Conservation (phyloP, 2,888 invertebrate genomes). For the Oscheius sp. region DNA sequence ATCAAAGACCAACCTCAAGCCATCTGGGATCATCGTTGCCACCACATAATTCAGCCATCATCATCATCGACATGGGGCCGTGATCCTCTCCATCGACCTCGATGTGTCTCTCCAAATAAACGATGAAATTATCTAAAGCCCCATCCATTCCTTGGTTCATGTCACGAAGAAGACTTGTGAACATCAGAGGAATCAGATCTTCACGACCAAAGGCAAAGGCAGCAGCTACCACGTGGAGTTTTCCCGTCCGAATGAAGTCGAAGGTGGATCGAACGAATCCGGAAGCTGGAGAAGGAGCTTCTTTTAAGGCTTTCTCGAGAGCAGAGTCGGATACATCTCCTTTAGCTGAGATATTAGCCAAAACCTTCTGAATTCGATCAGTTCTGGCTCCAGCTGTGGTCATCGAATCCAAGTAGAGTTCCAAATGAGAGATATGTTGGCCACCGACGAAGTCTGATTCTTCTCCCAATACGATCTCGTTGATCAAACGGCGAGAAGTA, state of each 20-base stretch:
- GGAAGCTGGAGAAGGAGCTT: conserved; percentile 31
- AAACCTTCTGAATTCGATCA: neutral
- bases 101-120: conserved; percentile 36
- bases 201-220: conserved; percentile 41
- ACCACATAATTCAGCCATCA: conserved; percentile 35
- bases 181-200: conserved; percentile 37
- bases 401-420: conserved; percentile 38
- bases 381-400: conserved; percentile 24
- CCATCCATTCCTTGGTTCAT: conserved; percentile 34
- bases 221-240: conserved; percentile 33
- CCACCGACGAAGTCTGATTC: conserved; percentile 32
- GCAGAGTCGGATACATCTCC: conserved; percentile 25
- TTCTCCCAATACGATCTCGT: conserved; percentile 40
- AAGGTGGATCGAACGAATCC: conserved; percentile 34
- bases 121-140: conserved; percentile 32
- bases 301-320: neutral
- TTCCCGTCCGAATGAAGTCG: conserved; percentile 29
- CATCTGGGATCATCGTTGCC: conserved; percentile 30
- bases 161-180: conserved; percentile 33
- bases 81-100: conserved; percentile 35
- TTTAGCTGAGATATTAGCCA: neutral
- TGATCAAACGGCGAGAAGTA: conserved; percentile 35
- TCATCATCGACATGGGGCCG: conserved; percentile 31
- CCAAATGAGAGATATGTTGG: conserved; percentile 37
- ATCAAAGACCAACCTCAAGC: conserved; percentile 10